Conservation (phyloP, 2,113 vertebrate genomes). For the Capreolus pygargus region DNA sequence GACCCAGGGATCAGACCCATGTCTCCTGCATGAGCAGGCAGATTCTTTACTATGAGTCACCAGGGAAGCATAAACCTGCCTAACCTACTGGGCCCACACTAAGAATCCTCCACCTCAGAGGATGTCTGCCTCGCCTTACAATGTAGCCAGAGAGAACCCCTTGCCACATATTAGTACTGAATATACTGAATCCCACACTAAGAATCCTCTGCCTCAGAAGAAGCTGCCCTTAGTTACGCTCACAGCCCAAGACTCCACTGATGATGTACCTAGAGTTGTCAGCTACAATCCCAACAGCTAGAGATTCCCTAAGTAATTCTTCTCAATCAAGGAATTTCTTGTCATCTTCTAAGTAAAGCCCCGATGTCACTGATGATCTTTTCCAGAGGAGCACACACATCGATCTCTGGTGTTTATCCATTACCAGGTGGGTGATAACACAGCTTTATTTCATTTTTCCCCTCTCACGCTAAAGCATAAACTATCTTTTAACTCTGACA, state of each 20-base stretch:
- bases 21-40: background rate
- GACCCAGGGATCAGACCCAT: background rate
- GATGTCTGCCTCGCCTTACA: background rate
- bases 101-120: background rate
- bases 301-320: slow-evolving; percentile 39
- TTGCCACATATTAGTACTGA: background rate
- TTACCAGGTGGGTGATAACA: slow-evolving; percentile 26
- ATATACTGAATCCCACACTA: background rate
- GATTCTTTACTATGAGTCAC: background rate
- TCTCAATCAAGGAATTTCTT: slow-evolving; percentile 32
- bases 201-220: background rate
- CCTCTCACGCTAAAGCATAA: slow-evolving; percentile 52
- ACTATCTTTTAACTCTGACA: slow-evolving; percentile 68
- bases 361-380: slow-evolving; percentile 23
- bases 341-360: slow-evolving; percentile 21
- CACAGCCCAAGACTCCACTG: background rate
- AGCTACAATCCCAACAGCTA: slow-evolving; percentile 23
- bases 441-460: slow-evolving; percentile 49
- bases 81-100: background rate
- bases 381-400: slow-evolving; percentile 14
- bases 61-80: background rate
- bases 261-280: slow-evolving; percentile 24
- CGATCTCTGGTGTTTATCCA: slow-evolving; percentile 31
- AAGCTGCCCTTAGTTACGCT: background rate
- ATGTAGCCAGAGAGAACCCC: background rate